Base-by-base conservation (phyloP, 2,113 vertebrate genomes). In the Ciconia boyciana region DNA sequence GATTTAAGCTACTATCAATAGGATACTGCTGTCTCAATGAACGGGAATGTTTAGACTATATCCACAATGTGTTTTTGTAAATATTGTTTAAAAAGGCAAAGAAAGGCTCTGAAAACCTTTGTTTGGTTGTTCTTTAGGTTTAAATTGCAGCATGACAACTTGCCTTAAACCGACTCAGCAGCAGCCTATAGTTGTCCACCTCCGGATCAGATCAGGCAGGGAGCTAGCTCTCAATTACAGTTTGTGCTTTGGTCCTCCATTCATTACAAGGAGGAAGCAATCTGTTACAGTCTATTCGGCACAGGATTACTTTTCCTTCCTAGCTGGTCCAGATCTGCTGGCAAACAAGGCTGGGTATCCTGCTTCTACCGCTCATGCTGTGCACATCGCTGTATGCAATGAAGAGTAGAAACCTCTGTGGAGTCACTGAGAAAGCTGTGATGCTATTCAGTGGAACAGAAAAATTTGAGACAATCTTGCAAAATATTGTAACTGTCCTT, bases 341-440 rank as follows among this genome's bases (percentile, higher is more conserved):
- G 61, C 55, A 54, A 43, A 1, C 22, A 11, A 90, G 62, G 46
- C 52, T 60, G 68, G 0, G 0, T 32, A 4, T 66, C 12, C 32
- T n/a, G 13, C 70, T 88, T 25, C 49, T 26, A 14, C 31, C 19
- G 11, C 21, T 25, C 6, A 1, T 24, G 32, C 77, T 71, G 55
- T 4, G 29, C n/a, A 7, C 21, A 2, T 13, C 6, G 0, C 0
- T 20, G 28, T 15, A 5, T 7, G 21, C 0, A 0, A 11, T 14
- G 34, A 31, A 46, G 43, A 41, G 29, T 15, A n/a, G 36, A 79
- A 86, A 52, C 22, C 24, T 61, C 18, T 9, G 25, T 5, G 43
- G n/a, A 29, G 52, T 8, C 21, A 32, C 19, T 2, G 1, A 16
- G 28, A 49, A 62, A 34, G 19, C 24, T 46, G 29, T 6, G n/a